phyloP scores from a whole-genome alignment of 2,888 invertebrate species.

The Macaria liturata region DNA sequence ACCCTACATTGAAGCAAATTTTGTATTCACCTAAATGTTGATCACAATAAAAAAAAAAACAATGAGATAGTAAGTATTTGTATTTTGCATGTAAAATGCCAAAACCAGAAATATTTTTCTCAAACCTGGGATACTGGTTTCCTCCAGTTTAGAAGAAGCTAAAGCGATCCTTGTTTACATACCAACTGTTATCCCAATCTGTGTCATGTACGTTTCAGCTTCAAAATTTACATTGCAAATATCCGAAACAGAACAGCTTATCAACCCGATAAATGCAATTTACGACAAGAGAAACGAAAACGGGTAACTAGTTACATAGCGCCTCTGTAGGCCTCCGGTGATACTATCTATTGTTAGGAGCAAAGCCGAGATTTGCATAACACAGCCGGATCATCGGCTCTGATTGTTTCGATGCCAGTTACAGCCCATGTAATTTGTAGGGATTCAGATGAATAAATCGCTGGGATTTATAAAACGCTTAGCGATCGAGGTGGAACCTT shows the following conservation, averaged over 20 bases:
- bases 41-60: no score
- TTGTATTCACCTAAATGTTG: no score
- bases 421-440: slow-evolving; percentile 74
- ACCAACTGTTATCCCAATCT: not conserved
- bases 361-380: slow-evolving; percentile 78
- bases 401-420: slow-evolving; percentile 75
- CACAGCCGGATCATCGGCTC: slow-evolving; percentile 72
- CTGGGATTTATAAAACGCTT: slow-evolving; percentile 53
- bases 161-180: slow-evolving; percentile 1
- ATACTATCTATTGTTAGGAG: slow-evolving; percentile 65
- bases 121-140: no score
- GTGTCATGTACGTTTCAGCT: slow-evolving; percentile 4
- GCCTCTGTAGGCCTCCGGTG: slow-evolving; percentile 49
- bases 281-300: slow-evolving; percentile 48
- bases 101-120: no score
- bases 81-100: no score
- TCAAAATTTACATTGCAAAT: slow-evolving; percentile 17
- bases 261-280: slow-evolving; percentile 49
- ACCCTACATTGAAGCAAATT: no score
- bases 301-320: slow-evolving; percentile 46
- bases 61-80: no score
- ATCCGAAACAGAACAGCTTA: slow-evolving; percentile 28
- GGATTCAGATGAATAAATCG: slow-evolving; percentile 71
- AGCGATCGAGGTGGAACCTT: slow-evolving; percentile 22
- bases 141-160: slow-evolving; percentile 16